Base-by-base conservation (phyloP, 2,888 invertebrate genomes). In the Meiosimyza platycephala region DNA sequence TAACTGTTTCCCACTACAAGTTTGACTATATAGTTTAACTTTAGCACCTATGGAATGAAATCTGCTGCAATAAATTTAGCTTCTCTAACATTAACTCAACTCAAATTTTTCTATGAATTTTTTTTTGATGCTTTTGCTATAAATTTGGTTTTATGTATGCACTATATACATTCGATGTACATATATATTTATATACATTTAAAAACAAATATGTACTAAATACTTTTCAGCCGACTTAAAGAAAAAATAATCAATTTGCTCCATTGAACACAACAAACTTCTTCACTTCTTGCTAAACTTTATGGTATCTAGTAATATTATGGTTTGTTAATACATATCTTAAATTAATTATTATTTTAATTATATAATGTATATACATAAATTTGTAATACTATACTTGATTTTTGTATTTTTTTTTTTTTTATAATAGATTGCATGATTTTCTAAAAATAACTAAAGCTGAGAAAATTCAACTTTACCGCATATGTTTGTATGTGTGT, bases 381-480 rank as follows among this genome's bases (percentile, higher is more conserved):
- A 28, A 70, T 51, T 50, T 72, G 63, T 69, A 72, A 72, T 66
- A 72, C 70, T 70, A 63, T 63, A 22, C 15, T 59, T 59, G 57
- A 48, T 57, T 40, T 55, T n/a, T 57, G 15, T 54, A 16, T 22
- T 22, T 70, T 22, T 57, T 57, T 22, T 12, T 47, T 12, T 13
- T 16, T 18, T 15, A 59, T 28, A 66, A 72, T 60, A 63, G 63
- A 64, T 63, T 72, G 57, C 64, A 55, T 72, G 68, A 68, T 68
- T 67, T n/a, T 47, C 70, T 70, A 54, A 75, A 74, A 75, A 72
- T 74, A 73, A 73, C 72, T 72, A 75, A 78, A 78, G 79, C 70
- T 79, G 78, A 79, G 73, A 78, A 77, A 78, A 78, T 78, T 78
- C 79, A 79, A 79, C 79, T 79, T 76, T 77, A 73, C 16, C 62